Conservation (phyloP, 2,113 vertebrate genomes). For the Suncus etruscus region DNA sequence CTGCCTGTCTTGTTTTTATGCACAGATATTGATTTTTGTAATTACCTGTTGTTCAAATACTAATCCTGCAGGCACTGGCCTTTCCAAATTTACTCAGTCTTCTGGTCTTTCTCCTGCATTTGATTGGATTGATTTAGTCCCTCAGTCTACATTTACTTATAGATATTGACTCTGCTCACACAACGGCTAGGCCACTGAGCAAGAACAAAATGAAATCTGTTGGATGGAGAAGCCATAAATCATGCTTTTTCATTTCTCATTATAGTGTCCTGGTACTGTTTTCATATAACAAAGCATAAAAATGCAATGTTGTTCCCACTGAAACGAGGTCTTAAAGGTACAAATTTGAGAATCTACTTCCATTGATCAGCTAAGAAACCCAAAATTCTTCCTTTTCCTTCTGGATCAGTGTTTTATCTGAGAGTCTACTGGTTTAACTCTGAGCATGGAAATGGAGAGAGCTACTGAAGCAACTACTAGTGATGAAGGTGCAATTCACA, state of each 20-base stretch:
- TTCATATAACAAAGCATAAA: slow-evolving; percentile 63
- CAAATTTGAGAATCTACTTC: slow-evolving; percentile 7
- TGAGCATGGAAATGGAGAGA: accelerated
- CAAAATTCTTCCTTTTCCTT: neutral
- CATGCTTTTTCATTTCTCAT: slow-evolving; percentile 60
- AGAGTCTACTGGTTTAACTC: neutral
- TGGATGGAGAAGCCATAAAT: slow-evolving; percentile 58
- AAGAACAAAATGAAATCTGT: slow-evolving; percentile 75
- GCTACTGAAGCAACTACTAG: neutral
- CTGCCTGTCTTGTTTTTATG: slow-evolving; percentile 75
- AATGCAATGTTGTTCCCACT: slow-evolving; percentile 56
- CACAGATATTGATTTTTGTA: slow-evolving; percentile 75
- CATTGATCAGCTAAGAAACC: neutral
- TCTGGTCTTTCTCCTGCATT: slow-evolving; percentile 65
- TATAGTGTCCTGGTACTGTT: slow-evolving; percentile 18
- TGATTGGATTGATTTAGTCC: slow-evolving; percentile 79
- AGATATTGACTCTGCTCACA: slow-evolving; percentile 79
- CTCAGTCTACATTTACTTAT: slow-evolving; percentile 77
- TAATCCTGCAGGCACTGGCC: slow-evolving; percentile 71
- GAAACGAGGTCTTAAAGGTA: neutral
- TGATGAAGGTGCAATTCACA: neutral
- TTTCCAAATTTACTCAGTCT: slow-evolving; percentile 74
- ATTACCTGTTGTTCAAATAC: slow-evolving; percentile 82
- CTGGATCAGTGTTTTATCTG: neutral
- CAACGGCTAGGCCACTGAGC: slow-evolving; percentile 65